Evolutionary conservation across 1,140 invertebrate genomes (phyloP), one percentile per base, ranked within the genome.

Genomic region (Plectus sambesii): DNA sequence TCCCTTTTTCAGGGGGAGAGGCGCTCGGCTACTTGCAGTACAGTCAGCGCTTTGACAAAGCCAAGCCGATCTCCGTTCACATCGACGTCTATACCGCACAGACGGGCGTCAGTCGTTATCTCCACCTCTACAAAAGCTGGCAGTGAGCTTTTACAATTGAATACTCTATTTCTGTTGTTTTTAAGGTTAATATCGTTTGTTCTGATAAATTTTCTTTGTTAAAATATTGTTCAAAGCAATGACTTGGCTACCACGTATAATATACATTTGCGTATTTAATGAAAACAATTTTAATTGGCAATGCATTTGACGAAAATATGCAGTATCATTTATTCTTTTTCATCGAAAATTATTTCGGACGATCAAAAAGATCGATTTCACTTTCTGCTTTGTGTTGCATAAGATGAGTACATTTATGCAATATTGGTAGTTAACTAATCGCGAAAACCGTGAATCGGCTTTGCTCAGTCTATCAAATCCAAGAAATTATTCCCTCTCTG

Each of bases 11-110:
- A n/a, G n/a, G n/a, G n/a, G n/a, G n/a, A n/a, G 51, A 55, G 25
- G 53, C 42, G 20, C 75, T n/a, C 75, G 75, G 61, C 78, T 83
- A 15, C 40, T 42, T 58, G 43, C 54, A 70, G 51, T 61, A 70
- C 60, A 59, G 59, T 17, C 55, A 61, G 22, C 35, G 59, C 20
- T 51, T 52, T 20, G 23, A 54, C 19, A 41, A 57, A 8, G 62
- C 70, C 20, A 57, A 61, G 25, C 57, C 54, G 5, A 51, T 59
- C 3, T 61, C 80, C 61, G 79, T 97, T 37, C 87, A 96, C 65
- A 89, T 97, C 58, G 84, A 87, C 63, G 83, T 85, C 60, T 77
- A 84, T 50, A 80, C 84, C 26, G 88, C 89, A n/a, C 89, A 97
- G 74, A 96, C 87, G 15, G 92, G 92, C 9, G 82, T 96, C 1